Percentiles rank a stretch among this genome's conserved stretches.
Conservation (phyloP, 1,140 invertebrate genomes). For the Tachypleus tridentatus region DNA sequence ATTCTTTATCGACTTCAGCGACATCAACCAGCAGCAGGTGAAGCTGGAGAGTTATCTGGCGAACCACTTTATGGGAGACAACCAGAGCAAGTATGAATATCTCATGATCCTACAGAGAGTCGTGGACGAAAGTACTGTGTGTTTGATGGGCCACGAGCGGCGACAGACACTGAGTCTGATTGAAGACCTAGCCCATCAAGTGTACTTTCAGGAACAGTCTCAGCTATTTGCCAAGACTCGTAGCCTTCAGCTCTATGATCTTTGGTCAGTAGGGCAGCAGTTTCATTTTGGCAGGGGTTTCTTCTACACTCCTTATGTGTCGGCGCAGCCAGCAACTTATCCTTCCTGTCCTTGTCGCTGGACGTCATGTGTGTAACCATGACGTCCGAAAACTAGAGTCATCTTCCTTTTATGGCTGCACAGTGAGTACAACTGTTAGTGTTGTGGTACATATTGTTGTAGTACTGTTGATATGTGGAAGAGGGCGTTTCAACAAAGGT, state of each 20-base stretch:
- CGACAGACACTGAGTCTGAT: constrained; percentile 86
- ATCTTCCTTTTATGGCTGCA: too few species aligned
- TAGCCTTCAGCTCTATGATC: constrained; percentile 14
- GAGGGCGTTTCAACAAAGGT: too few species aligned
- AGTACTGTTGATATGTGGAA: too few species aligned
- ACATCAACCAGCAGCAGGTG: constrained; percentile 76
- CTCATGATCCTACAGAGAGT: constrained; percentile 85
- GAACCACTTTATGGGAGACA: constrained; percentile 91
- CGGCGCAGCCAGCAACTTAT: constrained; percentile 27
- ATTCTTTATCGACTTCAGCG: constrained; percentile 99
- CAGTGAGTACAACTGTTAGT: too few species aligned
- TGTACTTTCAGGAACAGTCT: constrained; percentile 39
- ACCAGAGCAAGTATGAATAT: constrained; percentile 90
- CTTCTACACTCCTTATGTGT: constrained; percentile 59
- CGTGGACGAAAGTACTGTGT: constrained; percentile 93
- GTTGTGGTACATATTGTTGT: too few species aligned
- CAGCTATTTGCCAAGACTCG: constrained; percentile 18
- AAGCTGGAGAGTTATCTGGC: constrained; percentile 90
- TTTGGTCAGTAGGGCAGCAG: constrained; percentile 15
- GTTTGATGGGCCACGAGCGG: constrained; percentile 95
- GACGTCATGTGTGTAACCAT: constrained; percentile 46
- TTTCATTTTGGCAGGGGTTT: constrained; percentile 43
- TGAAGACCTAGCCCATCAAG: constrained; percentile 74
- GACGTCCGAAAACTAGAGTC: too few species aligned
- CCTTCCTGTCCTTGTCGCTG: constrained; percentile 63